A percentile compares a stretch with the other conserved stretches of the same genome.
Evolutionary conservation across 2,888 invertebrate genomes (phyloP).

Genomic region (Gymnoscelis rufifasciata): DNA sequence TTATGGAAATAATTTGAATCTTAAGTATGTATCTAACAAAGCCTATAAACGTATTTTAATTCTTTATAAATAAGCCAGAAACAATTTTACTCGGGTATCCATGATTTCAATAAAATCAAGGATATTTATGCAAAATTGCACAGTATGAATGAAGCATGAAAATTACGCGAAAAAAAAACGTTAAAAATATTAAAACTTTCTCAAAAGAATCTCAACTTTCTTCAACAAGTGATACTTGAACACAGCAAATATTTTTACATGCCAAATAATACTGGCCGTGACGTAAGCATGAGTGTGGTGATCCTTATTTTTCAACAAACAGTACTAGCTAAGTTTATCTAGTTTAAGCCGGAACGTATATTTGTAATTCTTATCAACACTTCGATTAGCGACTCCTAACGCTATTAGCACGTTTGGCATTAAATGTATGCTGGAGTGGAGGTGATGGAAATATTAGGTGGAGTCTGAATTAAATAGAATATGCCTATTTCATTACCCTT

Average conservation of each 20-base stretch:
- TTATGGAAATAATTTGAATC: too few relatives aligned
- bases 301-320: background rate
- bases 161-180: too few relatives aligned
- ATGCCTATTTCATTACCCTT: too few relatives aligned
- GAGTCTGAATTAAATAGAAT: too few relatives aligned
- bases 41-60: background rate
- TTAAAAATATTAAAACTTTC: too few relatives aligned
- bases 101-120: too few relatives aligned
- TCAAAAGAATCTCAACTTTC: too few relatives aligned
- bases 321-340: conserved; percentile 8
- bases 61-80: too few relatives aligned
- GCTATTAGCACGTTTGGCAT: conserved; percentile 14
- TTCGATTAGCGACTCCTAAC: conserved; percentile 23
- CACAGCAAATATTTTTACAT: background rate
- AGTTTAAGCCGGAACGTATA: conserved; percentile 22
- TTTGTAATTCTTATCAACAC: conserved; percentile 25
- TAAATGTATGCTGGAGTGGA: conserved; percentile 7
- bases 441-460: background rate
- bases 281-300: background rate
- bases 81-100: too few relatives aligned
- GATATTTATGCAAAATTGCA: too few relatives aligned
- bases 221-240: background rate
- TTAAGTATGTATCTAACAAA: too few relatives aligned
- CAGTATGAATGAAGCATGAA: too few relatives aligned
- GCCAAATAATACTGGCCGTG: background rate